Base-by-base conservation (phyloP, 1,140 invertebrate species). In the Halyomorpha halys region DNA sequence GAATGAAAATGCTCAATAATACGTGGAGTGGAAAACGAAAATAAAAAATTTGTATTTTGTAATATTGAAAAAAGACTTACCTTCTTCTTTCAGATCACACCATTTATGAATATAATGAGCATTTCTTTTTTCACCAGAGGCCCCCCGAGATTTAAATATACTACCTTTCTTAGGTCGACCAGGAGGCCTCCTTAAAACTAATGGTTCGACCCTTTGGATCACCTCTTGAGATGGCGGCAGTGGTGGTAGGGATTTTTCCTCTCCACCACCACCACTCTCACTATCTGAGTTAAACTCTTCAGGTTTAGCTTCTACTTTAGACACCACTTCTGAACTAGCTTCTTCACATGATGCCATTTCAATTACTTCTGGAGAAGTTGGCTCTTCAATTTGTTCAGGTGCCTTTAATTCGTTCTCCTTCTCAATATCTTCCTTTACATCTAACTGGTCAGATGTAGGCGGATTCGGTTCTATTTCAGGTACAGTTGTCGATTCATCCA, bases 91-190 rank as follows among this genome's bases (percentile, higher is more conserved):
- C 69, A 85, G 85, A 72, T 88, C 87, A 66, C 83, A 83, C 89
- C 89, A 91, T 75, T 90, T 91, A 75, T 92, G 89, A 75, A 86
- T 90, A 70, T 92, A 94, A 16, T 91, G 75, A 63, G 87, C 87
- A 16, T 87, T 76, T 64, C 89, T 81, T 74, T 91, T 90, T 66
- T 82, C 86, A 63, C 86, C 85, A 63, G 82, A 80, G 23, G 86
- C 73, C 18, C 83, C 83, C 59, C 90, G 81, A 71, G 88, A 91
- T 72, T 94, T 93, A 72, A 94, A 94, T 72, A 94, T 92, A 70
- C 89, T 91, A 56, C 87, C 87, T 73, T 92, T 71, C 62, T 62
- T 71, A 0, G 66, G 54, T 21, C 66, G 60, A 0, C 47, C 64
- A n/a, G 49, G 21, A 23, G 59, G 64, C 45, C 64, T 65, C 18